Evolutionary conservation across 1,140 invertebrate species (phyloP).

Genomic region (Drosophila eugracilis): DNA sequence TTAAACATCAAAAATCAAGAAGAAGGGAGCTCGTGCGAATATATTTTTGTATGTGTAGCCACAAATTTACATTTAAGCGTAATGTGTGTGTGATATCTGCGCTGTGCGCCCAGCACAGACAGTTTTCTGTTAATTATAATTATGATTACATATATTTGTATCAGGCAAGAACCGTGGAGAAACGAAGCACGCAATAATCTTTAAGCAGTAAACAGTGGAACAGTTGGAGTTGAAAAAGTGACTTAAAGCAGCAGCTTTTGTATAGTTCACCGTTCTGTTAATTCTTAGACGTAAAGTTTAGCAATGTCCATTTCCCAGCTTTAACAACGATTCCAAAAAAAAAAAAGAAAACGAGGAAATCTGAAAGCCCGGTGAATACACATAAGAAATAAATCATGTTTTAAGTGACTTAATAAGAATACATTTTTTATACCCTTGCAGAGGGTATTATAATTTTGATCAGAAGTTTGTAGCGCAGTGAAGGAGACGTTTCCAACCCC

Average conservation of each 20-base stretch:
- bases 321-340: slow-evolving; percentile 33
- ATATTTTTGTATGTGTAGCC: slow-evolving; percentile 71
- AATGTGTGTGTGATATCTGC: slow-evolving; percentile 81
- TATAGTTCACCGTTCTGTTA: slow-evolving; percentile 55
- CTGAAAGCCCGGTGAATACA: too few relatives aligned
- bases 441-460: too few relatives aligned
- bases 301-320: slow-evolving; percentile 49
- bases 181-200: slow-evolving; percentile 78
- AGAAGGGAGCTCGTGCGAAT: slow-evolving; percentile 43
- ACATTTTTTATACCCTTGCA: too few relatives aligned
- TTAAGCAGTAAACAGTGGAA: slow-evolving; percentile 55
- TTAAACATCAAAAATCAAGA: slow-evolving; percentile 69
- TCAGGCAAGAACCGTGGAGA: slow-evolving; percentile 38
- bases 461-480: too few relatives aligned
- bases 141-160: slow-evolving; percentile 57
- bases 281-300: slow-evolving; percentile 54
- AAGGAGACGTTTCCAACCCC: too few relatives aligned
- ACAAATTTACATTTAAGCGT: slow-evolving; percentile 82
- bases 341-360: slow-evolving; percentile 2
- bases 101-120: slow-evolving; percentile 60
- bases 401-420: too few relatives aligned
- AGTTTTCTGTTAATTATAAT: slow-evolving; percentile 76
- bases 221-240: slow-evolving; percentile 21
- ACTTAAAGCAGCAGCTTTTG: slow-evolving; percentile 36
- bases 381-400: too few relatives aligned